Base-by-base conservation (phyloP, 2,888 invertebrate species). In the Anorthoa munda region DNA sequence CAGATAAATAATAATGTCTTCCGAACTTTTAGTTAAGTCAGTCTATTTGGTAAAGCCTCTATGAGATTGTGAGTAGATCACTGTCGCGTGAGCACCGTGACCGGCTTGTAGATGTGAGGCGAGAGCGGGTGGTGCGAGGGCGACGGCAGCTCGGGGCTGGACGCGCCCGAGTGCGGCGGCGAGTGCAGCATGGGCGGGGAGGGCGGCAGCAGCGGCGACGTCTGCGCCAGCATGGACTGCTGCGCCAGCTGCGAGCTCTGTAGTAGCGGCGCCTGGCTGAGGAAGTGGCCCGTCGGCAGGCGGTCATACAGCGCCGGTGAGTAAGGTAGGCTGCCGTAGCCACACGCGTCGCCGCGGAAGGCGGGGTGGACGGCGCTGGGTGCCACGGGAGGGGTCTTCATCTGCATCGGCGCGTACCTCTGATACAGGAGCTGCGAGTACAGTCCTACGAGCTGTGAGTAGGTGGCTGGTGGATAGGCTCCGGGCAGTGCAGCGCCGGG, bases 361-460 rank as follows among this genome's bases (percentile, higher is more conserved):
- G 96, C 96, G 0, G 96, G 97, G 80, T 97, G 97, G 83, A 97
- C 92, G 0, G 96, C 97, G 9, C 95, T 96, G 50, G 96, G 96
- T 13, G 95, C 95, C 23, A 97, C 94, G 4, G 96, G 95, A 15
- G 96, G 96, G 46, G 94, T 95, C 90, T 94, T 96, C 91, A 94
- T 95, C 78, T 97, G 96, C 86, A 97, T 96, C 66, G 95, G 98
- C 90, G 93, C 97, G 93, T 97, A 98, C 83, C 97, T 95, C 91
- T 97, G 97, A 89, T 98, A 98, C 88, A 98, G 94, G 69, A 98
- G 97, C 66, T 98, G 96, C 0, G 97, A 96, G 91, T 97, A 97
- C 4, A 97, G 90, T 1, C 97, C 96, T 75, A 97, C 96, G 12
- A 97, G 94, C 51, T 97, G 96, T 0, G 97, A 97, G 89, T 97